Percentiles rank a stretch among this genome's conserved stretches.
Conservation (phyloP, 2,888 invertebrate species). For the Octodonta nipae region DNA sequence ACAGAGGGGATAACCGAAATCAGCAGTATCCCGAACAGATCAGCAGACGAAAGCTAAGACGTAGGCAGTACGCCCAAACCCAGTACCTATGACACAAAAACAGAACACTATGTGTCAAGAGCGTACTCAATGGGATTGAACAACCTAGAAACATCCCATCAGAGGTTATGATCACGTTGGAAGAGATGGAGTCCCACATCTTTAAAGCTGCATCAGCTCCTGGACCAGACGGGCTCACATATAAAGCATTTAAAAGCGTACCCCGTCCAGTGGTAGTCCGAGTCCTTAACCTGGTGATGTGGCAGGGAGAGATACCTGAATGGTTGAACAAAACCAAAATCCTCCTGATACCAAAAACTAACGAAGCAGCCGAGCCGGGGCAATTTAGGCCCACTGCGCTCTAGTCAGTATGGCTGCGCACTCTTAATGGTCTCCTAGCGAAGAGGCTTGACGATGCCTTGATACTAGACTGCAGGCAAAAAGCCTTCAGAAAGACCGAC, state of each 20-base stretch:
- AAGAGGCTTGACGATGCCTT: too few species aligned
- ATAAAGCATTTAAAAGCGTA: not conserved
- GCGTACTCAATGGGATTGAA: not conserved
- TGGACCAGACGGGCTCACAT: not conserved
- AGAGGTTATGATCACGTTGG: not conserved
- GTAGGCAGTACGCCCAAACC: not conserved
- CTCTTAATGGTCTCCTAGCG: too few species aligned
- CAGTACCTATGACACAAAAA: not conserved
- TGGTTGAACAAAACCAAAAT: not conserved
- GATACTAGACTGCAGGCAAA: conserved; percentile 2
- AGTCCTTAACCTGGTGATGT: not conserved
- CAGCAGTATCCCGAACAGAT: too few species aligned
- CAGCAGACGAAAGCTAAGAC: not conserved
- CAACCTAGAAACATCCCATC: too few species aligned
- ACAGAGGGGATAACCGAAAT: too few species aligned
- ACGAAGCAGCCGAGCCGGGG: not conserved
- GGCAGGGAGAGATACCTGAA: not conserved
- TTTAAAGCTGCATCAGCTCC: not conserved
- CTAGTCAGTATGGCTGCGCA: too few species aligned
- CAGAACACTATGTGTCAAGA: not conserved
- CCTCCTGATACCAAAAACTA: not conserved
- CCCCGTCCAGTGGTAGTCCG: not conserved
- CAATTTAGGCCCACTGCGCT: not conserved
- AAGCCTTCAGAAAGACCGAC: not conserved
- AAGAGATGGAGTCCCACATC: not conserved